Evolutionary conservation across 2,888 invertebrate genomes (phyloP), one percentile per base, ranked within the genome.

Genomic region (Conomelus anceps): DNA sequence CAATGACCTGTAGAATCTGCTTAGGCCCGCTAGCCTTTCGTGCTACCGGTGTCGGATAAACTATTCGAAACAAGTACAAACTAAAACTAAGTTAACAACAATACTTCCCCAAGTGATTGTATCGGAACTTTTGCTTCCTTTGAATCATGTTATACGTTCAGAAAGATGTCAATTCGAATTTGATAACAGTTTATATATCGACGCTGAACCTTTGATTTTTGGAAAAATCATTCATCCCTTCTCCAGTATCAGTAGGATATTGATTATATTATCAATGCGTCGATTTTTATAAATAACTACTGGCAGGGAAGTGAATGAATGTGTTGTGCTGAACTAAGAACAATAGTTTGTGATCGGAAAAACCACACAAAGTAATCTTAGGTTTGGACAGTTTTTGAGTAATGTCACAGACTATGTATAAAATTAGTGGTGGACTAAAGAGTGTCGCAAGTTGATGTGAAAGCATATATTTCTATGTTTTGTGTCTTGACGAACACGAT

Each of bases 1-100:
- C 90, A 88, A 90, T 90, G 90, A 86, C 24, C 9, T 24, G 86
- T 24, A 86, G 86, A 86, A 23, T 26, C 17, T 22, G 24, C 26
- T 22, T 29, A 26, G 86, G 24, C 86, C 86, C 86, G 86, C 86
- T 86, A 86, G 86, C 86, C 26, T 86, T 86, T 13, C 29, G 86
- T n/a, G 86, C 86, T 86, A 86, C 86, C 86, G 86, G 86, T 86
- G 86, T 86, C 24, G 86, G 86, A 11, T 86, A 86, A n/a, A 63
- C 24, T 85, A 63, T 7, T 26, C 26, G 6, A 20, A 63, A 63
- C 20, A 63, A 63, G n/a, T n/a, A 7, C n/a, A 34, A 34, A 34
- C 13, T 7, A 34, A 9, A 63, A 63, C n/a, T 63, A 20, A 63
- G n/a, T 63, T n/a, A 63, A 63, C 63, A 17, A 34, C 34, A n/a